Percentiles rank a stretch among this genome's conserved stretches.
Evolutionary conservation across 1,140 invertebrate species (phyloP).

Genomic region (Dufourea novaeangliae): DNA sequence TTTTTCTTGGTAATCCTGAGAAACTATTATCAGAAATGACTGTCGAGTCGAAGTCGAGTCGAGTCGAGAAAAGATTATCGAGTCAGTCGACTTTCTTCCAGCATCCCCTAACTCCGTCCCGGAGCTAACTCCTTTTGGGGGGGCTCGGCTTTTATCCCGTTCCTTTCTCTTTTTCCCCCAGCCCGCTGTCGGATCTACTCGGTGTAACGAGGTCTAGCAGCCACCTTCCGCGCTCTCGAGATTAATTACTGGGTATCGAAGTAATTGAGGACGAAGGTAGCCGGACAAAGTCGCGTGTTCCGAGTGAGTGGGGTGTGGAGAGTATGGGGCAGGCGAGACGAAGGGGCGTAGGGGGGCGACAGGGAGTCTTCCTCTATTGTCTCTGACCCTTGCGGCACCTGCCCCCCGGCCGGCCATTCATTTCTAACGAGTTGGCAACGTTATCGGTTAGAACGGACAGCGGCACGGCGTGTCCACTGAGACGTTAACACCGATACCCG

Average conservation of each 20-base stretch:
- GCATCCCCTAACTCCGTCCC: no score
- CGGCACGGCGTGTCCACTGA: conserved; percentile 68
- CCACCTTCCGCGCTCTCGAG: conserved; percentile 53
- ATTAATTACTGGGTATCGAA: conserved; percentile 65
- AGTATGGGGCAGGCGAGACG: neutral
- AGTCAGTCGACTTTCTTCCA: no score
- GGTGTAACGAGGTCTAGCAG: conserved; percentile 44
- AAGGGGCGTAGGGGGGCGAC: neutral
- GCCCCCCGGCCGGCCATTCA: conserved; percentile 57
- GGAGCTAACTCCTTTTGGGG: no score
- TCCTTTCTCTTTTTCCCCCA: neutral
- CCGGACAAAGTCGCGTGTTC: conserved; percentile 41
- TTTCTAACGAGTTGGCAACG: conserved; percentile 76
- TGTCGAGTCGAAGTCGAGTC: no score
- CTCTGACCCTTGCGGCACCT: conserved; percentile 37
- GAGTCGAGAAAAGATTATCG: no score
- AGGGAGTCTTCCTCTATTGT: conserved; percentile 39
- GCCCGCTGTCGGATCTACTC: neutral
- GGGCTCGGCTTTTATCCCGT: neutral
- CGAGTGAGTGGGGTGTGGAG: neutral
- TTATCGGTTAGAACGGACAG: conserved; percentile 70
- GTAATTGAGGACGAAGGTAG: conserved; percentile 59
- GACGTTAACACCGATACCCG: conserved; percentile 76
- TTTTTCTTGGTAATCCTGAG: neutral
- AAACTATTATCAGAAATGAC: no score